phyloP scores from a whole-genome alignment of 2,797 vertebrate genomes.

The Lateolabrax maculatus region DNA sequence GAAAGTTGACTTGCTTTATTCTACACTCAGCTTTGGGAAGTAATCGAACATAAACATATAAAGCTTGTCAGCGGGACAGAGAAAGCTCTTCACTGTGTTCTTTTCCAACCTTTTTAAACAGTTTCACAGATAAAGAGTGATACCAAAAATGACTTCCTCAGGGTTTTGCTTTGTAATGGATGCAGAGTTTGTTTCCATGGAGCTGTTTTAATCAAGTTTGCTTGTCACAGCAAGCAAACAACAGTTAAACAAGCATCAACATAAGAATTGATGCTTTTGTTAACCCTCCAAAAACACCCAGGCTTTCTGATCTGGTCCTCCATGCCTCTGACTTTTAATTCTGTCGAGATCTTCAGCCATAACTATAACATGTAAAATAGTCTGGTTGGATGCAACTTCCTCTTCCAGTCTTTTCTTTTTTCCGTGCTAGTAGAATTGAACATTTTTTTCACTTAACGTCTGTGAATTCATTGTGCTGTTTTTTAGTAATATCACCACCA shows the following conservation, averaged over 20 bases:
- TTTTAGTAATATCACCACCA: too few relatives aligned
- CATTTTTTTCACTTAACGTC: background rate
- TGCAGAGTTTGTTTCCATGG: background rate
- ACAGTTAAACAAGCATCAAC: background rate
- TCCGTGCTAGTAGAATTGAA: background rate
- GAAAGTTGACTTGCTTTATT: background rate
- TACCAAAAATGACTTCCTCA: background rate
- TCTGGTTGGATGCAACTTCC: background rate
- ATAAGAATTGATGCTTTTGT: background rate
- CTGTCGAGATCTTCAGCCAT: background rate
- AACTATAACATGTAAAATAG: background rate
- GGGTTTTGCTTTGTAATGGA: background rate
- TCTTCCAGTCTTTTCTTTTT: conserved; percentile 15
- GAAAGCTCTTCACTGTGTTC: background rate
- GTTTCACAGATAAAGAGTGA: background rate
- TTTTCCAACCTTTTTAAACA: background rate
- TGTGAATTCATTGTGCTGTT: background rate
- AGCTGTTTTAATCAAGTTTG: conserved; percentile 7
- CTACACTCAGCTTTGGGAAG: background rate
- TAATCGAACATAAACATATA: background rate
- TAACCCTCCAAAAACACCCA: background rate
- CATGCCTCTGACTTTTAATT: too few relatives aligned
- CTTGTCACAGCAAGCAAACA: accelerated
- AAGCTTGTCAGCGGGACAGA: background rate
- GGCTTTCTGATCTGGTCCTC: background rate